A percentile compares a stretch with the other conserved stretches of the same genome.
These are phyloP conservation scores for Phortica variegata DNA, from an alignment of 1,140 invertebrate genomes.

Conservation along the genomic window DNA sequence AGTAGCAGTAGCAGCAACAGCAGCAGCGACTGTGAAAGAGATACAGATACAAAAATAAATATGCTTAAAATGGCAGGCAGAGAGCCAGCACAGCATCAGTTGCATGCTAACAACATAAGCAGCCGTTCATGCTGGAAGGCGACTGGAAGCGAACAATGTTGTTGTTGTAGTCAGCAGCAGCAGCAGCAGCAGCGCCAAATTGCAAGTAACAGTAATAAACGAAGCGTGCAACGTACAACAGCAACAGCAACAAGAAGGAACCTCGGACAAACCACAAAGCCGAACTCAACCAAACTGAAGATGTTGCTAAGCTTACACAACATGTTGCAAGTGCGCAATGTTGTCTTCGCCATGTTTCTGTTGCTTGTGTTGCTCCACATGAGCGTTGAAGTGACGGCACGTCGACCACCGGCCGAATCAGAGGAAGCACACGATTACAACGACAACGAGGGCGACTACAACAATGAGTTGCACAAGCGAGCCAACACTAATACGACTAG, in stretches of 20 bases:
- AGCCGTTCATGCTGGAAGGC: constrained; percentile 6
- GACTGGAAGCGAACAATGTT: too few species aligned
- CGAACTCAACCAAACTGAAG: constrained; percentile 12
- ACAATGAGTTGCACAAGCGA: neutral
- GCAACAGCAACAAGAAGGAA: constrained; percentile 3
- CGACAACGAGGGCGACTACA: constrained; percentile 27
- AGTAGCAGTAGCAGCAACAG: too few species aligned
- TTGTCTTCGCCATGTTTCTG: constrained; percentile 1
- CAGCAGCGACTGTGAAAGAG: neutral
- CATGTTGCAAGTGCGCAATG: too few species aligned
- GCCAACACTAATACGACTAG: too few species aligned
- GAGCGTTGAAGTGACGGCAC: constrained; percentile 4
- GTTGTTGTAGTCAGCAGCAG: constrained; percentile 3
- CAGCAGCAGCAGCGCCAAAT: constrained; percentile 9
- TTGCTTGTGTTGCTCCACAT: constrained; percentile 11
- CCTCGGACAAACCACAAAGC: neutral
- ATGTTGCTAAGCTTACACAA: constrained; percentile 1
- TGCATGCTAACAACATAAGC: neutral
- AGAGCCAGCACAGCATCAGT: too few species aligned
- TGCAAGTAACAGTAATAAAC: neutral
- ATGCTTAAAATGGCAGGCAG: constrained; percentile 25
- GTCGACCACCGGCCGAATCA: constrained; percentile 21
- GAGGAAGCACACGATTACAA: constrained; percentile 48
- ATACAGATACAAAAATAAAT: constrained; percentile 42
- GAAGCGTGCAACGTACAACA: neutral